phyloP scores from a whole-genome alignment of 2,113 vertebrate genomes.

The Oreochromis aureus region DNA sequence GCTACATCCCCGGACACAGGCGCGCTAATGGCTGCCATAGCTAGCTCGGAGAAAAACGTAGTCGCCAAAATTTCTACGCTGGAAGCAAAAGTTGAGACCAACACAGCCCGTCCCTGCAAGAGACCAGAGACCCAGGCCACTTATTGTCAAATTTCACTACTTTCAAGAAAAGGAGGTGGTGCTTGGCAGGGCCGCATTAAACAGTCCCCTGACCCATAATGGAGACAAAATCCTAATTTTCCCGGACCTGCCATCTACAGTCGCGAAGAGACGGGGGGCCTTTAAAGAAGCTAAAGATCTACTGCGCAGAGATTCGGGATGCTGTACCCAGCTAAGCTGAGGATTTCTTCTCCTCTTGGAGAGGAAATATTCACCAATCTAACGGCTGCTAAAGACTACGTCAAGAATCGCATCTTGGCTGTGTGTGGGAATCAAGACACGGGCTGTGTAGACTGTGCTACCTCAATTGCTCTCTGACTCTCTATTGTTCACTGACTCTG shows the following conservation, averaged over 20 bases:
- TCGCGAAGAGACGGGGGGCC: background rate
- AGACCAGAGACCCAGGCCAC: background rate
- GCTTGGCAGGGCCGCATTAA: background rate
- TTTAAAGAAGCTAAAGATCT: background rate
- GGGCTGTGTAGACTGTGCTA: background rate
- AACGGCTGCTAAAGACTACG: background rate
- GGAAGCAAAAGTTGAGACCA: background rate
- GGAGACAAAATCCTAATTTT: background rate
- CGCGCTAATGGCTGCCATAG: background rate
- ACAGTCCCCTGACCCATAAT: background rate
- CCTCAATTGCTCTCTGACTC: background rate
- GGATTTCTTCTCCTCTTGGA: background rate
- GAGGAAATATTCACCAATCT: background rate
- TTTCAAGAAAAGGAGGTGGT: background rate
- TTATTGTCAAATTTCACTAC: background rate
- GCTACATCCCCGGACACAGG: background rate
- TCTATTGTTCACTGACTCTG: background rate
- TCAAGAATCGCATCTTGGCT: background rate
- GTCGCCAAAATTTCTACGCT: background rate
- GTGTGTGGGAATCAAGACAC: background rate
- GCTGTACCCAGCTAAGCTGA: background rate
- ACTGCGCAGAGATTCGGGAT: background rate
- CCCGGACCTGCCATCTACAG: background rate
- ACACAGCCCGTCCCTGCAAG: background rate
- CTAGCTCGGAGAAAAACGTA: background rate